Evolutionary conservation across 2,797 vertebrate species (phyloP).

Genomic region (Eulemur coronatus): DNA sequence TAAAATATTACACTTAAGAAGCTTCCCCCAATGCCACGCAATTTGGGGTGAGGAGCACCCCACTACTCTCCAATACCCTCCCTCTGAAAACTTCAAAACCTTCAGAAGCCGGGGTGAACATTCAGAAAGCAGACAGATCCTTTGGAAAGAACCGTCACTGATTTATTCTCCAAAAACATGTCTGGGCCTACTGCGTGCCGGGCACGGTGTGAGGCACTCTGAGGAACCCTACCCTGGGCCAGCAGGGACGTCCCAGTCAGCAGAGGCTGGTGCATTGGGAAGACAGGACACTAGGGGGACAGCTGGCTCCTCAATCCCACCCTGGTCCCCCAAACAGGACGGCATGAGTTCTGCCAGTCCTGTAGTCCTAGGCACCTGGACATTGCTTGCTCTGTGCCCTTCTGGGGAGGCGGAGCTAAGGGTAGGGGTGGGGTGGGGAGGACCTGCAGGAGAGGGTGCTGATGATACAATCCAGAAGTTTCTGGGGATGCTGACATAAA

Average conservation of each 20-base stretch:
- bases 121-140: neutral
- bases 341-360: neutral
- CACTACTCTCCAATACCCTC: too few species aligned
- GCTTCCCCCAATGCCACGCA: neutral
- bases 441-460: slow-evolving; percentile 33
- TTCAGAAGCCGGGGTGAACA: neutral
- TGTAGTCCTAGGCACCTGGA: neutral
- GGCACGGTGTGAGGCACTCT: neutral
- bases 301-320: neutral
- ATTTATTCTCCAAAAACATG: neutral
- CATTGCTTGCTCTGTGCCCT: neutral
- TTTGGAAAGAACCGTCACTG: neutral
- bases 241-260: neutral
- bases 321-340: neutral
- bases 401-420: slow-evolving; percentile 36
- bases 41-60: too few species aligned
- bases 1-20: neutral
- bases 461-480: neutral
- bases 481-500: neutral
- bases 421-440: slow-evolving; percentile 57
- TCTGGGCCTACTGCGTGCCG: neutral
- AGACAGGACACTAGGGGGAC: neutral
- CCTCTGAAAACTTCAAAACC: neutral
- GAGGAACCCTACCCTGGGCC: neutral
- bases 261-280: neutral